Evolutionary conservation across 2,113 vertebrate species (phyloP).

Genomic region (Callorhinus ursinus): DNA sequence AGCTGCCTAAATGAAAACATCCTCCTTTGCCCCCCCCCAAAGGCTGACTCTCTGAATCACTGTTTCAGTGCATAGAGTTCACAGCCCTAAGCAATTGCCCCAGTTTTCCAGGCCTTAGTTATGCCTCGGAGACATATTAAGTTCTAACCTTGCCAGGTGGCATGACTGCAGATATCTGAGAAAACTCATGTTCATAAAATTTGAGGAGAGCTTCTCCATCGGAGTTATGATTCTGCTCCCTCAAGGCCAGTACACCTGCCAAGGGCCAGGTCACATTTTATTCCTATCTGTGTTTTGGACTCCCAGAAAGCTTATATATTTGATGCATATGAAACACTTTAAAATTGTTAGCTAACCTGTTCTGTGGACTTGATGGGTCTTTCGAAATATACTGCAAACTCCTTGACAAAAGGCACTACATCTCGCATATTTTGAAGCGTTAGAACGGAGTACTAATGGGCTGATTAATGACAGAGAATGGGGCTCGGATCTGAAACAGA

Average conservation of each 20-base stretch:
- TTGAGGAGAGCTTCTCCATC: background rate
- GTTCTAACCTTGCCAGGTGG: rapidly evolving
- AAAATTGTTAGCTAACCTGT: background rate
- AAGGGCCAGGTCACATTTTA: background rate
- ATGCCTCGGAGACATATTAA: background rate
- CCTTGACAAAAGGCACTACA: background rate
- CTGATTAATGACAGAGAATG: background rate
- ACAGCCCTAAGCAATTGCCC: background rate
- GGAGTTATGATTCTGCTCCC: background rate
- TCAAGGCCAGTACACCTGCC: background rate
- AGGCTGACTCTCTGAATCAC: background rate
- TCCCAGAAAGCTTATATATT: background rate
- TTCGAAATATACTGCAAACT: background rate
- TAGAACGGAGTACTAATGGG: background rate
- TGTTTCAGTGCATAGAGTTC: background rate
- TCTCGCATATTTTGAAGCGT: background rate
- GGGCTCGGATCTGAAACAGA: background rate
- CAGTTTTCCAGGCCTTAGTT: background rate
- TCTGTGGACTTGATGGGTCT: background rate
- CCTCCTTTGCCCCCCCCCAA: background rate
- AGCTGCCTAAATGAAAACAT: background rate
- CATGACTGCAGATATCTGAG: background rate
- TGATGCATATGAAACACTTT: background rate
- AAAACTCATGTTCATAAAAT: background rate
- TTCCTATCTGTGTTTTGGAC: background rate